Conservation (phyloP, 1,140 invertebrate genomes). For the Drosophila bocki region DNA sequence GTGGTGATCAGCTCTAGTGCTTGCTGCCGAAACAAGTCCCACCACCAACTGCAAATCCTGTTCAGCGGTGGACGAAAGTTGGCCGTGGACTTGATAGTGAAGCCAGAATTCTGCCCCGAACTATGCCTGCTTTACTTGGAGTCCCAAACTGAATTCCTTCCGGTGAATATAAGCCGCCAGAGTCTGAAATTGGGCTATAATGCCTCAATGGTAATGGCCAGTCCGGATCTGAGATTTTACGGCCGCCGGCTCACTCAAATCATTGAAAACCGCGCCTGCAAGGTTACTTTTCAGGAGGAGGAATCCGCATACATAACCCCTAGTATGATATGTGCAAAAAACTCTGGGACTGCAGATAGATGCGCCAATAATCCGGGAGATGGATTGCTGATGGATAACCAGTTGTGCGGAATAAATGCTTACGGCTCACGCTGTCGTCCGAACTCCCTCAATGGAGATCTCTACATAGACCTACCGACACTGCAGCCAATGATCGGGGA, state of each 20-base stretch:
- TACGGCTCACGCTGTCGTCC: slow-evolving; percentile 27
- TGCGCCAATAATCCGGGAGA: slow-evolving; percentile 35
- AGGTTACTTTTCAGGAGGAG: slow-evolving; percentile 10
- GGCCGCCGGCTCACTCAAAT: slow-evolving; percentile 22
- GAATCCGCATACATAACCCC: slow-evolving; percentile 20
- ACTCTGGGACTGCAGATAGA: slow-evolving; percentile 4
- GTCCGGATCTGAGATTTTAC: slow-evolving; percentile 23
- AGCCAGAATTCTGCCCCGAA: not conserved
- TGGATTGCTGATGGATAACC: slow-evolving; percentile 4
- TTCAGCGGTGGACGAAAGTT: not conserved
- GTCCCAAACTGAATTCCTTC: not conserved
- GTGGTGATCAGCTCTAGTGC: slow-evolving; percentile 17
- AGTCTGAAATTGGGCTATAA: not conserved
- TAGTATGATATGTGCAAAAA: slow-evolving; percentile 30
- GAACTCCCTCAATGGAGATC: slow-evolving; percentile 23
- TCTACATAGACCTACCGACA: slow-evolving; percentile 9
- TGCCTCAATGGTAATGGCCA: slow-evolving; percentile 42
- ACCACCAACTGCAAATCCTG: not conserved
- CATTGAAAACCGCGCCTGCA: slow-evolving; percentile 22
- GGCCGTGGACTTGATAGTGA: not conserved
- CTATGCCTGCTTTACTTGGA: slow-evolving; percentile 6
- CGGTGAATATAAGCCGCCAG: slow-evolving; percentile 2
- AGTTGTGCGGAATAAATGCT: slow-evolving; percentile 29
- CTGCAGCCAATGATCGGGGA: slow-evolving; percentile 9
- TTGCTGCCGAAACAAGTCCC: not conserved